These are phyloP conservation scores for Drosophila antonietae DNA, from an alignment of 2,888 invertebrate genomes.

Conservation along the genomic window DNA sequence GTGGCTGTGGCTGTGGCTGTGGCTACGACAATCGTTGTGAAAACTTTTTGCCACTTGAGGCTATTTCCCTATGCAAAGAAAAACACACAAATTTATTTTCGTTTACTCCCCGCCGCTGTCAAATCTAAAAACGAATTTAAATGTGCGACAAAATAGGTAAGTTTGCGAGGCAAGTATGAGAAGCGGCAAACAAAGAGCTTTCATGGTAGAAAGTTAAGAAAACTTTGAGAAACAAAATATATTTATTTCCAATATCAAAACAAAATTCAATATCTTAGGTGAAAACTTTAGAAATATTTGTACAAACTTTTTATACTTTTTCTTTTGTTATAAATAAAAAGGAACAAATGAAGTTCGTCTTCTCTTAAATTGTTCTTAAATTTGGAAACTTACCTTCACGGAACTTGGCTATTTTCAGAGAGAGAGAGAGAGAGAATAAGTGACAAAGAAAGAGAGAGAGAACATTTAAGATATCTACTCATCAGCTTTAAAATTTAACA, in stretches of 20 bases:
- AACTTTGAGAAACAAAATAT: background rate
- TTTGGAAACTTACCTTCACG: background rate
- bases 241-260: background rate
- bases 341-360: too few relatives aligned
- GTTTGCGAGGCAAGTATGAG: constrained; percentile 19
- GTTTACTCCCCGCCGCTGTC: background rate
- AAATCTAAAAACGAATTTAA: constrained; percentile 17
- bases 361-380: background rate
- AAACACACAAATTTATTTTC: constrained; percentile 24
- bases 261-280: background rate
- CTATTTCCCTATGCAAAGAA: constrained; percentile 40
- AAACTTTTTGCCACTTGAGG: constrained; percentile 43
- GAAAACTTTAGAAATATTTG: background rate
- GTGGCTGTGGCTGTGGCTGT: background rate
- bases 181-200: background rate
- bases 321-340: background rate
- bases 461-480: background rate
- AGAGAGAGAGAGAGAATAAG: background rate
- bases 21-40: constrained; percentile 10
- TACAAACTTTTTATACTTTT: background rate
- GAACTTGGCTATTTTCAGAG: background rate
- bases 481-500: background rate
- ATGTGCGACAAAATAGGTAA: constrained; percentile 11
- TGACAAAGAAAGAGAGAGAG: background rate
- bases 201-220: background rate